These are phyloP conservation scores for Philereme transversata DNA, from an alignment of 2,888 invertebrate genomes.

Conservation along the genomic window DNA sequence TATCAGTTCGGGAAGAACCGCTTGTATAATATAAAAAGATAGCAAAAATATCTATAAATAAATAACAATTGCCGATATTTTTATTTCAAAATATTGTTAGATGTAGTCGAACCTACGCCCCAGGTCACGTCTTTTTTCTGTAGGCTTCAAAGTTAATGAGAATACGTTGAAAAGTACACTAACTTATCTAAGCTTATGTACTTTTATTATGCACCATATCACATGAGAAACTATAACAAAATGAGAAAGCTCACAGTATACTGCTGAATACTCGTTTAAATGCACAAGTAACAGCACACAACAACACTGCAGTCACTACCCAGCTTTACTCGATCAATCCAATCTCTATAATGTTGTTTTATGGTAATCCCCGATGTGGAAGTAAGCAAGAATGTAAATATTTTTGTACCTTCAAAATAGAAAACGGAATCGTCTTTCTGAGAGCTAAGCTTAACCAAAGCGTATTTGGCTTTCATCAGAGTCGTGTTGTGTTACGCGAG, in stretches of 20 bases:
- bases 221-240: no score
- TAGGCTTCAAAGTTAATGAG: no score
- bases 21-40: no score
- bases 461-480: constrained; percentile 38
- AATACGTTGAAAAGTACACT: no score
- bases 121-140: no score
- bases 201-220: no score
- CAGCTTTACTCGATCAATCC: not conserved
- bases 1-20: no score
- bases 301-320: not conserved
- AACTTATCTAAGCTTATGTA: no score
- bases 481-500: constrained; percentile 22
- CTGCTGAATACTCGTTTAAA: not conserved
- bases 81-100: no score
- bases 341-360: constrained; percentile 17
- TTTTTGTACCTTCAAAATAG: constrained; percentile 28
- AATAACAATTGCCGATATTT: no score
- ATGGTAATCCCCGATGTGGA: constrained; percentile 16
- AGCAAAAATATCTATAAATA: no score
- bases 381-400: constrained; percentile 20
- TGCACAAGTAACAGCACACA: not conserved
- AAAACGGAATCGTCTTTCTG: constrained; percentile 29
- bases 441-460: constrained; percentile 26
- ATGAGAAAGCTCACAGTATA: not conserved
- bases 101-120: no score